Base-by-base conservation (phyloP, 2,888 invertebrate genomes). In the Brassicogethes aeneus region DNA sequence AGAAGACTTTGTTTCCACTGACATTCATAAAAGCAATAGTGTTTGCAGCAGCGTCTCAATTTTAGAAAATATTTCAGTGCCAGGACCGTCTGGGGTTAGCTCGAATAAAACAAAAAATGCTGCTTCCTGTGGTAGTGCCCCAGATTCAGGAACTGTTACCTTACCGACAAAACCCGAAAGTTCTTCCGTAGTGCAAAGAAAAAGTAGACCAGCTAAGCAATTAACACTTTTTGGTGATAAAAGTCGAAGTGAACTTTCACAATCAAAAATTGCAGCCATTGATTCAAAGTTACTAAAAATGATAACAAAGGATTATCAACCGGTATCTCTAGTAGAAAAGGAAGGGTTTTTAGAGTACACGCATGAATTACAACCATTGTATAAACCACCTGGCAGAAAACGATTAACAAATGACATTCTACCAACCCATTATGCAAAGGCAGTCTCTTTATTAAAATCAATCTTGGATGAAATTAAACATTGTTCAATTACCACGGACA, bases 401-500 rank as follows among this genome's bases (percentile, higher is more conserved):
- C 5, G 29, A 29, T 43, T 55, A 15, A 45, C 45, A 2, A 44
- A 42, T 12, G 39, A 39, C 2, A 39, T 53, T 7, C 31, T 56
- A 33, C 52, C 51, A 14, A 33, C 45, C 2, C 1, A 37, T 13
- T 52, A 51, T 34, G 15, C 30, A 37, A 41, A 47, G 15, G 34
- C 32, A 13, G 41, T 36, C 31, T 7, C 33, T 30, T 36, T 44
- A 33, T 33, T 55, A 17, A 46, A 52, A 44, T 5, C 12, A 36
- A 42, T 51, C 31, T 36, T 55, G 16, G 43, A 38, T 34, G 13
- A 41, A 17, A 37, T 52, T 5, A 16, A 49, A 30, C 2, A 46
- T 42, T 36, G 54, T 29, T 42, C 51, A 16, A 39, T 55, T 15
- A 58, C 57, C 5, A 56, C 57, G 16, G 54, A 59, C 36, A 53